Base-by-base conservation (phyloP, 2,797 vertebrate species). In the Eupleurogrammus muticus region DNA sequence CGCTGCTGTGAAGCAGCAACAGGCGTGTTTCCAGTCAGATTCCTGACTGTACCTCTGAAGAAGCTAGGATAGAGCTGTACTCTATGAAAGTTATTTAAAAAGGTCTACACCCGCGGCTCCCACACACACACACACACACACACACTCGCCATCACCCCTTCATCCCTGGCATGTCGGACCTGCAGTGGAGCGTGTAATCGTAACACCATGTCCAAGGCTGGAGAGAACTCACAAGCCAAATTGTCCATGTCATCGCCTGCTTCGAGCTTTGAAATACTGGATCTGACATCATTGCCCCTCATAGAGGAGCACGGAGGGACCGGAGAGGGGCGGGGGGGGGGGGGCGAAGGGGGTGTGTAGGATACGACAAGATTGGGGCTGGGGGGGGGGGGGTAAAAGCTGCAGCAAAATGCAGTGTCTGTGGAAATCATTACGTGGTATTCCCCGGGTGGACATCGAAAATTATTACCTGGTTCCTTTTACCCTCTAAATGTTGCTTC, bases 211-310 rank as follows among this genome's bases (percentile, higher is more conserved):
- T 95, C 95, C 90, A 90, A 90, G 80, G 87, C 93, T 93, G 92
- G 86, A 93, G 93, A 94, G 92, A 95, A 96, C 95, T 95, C 93
- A 93, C 94, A 93, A 91, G 93, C 94, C 95, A 96, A 97, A 97
- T 96, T 96, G 95, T 93, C 94, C 91, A 80, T 97, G 95, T 97
- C 96, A 96, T 95, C 94, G 59, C 95, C 90, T 90, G 87, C 82
- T 93, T 87, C 91, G 93, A 90, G 90, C 94, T 74, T 85, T 95
- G 93, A 96, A 96, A 95, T 94, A 96, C 92, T 85, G 89, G 85
- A 91, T 90, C 90, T 92, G 89, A 93, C 92, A 92, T 93, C 93
- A 94, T 92, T 85, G 78, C 20, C 61, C 79, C 82, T 89, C 87
- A 73, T 80, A 78, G 83, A 88, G 90, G 84, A 50, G 40, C 47